A percentile compares a stretch with the other conserved stretches of the same genome.
These are phyloP conservation scores for Uromys caudimaculatus DNA, from an alignment of 2,797 vertebrate genomes.

Conservation along the genomic window DNA sequence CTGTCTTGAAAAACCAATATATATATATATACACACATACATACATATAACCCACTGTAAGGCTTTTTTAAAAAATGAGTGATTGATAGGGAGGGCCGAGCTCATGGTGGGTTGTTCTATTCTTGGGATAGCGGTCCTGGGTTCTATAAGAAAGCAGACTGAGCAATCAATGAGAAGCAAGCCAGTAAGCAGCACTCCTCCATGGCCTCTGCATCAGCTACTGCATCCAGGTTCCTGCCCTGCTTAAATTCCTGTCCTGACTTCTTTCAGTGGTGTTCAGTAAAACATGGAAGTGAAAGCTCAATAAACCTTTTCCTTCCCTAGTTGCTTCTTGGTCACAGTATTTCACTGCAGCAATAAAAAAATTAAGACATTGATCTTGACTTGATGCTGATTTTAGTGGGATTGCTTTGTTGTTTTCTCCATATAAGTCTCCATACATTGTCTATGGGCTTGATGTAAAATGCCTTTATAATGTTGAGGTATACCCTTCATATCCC, in stretches of 20 bases:
- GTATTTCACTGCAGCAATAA: background rate
- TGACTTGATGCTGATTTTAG: background rate
- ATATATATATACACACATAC: no score
- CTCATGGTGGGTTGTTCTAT: background rate
- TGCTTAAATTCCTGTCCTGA: background rate
- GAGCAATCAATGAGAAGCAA: background rate
- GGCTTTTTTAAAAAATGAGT: background rate
- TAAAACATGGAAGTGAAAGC: background rate
- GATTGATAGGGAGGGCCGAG: background rate
- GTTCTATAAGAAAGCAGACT: no score
- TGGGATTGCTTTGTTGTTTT: background rate
- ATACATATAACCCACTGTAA: background rate
- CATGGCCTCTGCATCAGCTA: background rate
- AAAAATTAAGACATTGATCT: background rate
- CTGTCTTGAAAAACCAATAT: no score
- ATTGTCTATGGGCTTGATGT: background rate
- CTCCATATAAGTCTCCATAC: background rate
- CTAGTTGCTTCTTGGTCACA: background rate
- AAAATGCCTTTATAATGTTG: background rate
- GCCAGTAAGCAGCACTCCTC: background rate
- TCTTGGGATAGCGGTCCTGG: no score
- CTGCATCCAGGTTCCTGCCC: background rate
- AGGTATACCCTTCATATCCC: background rate
- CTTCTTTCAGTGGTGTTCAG: no score
- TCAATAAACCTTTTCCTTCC: background rate